Evolutionary conservation across 2,797 vertebrate genomes (phyloP), one percentile per base, ranked within the genome.

Genomic region (Sphenopsis melanotis): DNA sequence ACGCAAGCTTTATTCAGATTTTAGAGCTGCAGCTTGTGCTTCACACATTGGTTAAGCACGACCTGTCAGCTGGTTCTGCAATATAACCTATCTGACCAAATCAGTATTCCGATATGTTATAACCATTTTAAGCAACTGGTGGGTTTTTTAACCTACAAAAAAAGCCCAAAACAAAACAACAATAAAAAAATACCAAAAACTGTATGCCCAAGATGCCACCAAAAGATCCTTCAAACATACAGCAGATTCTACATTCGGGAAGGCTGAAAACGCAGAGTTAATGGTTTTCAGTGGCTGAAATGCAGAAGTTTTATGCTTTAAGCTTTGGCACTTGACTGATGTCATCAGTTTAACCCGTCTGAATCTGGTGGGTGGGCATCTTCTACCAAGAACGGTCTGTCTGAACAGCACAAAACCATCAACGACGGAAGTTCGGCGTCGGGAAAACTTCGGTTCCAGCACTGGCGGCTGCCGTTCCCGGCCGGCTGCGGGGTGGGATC

Each of bases 391-490:
- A 49, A 7, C 13, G 27, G 26, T 11, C 21, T 16, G 37, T 24
- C 59, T 24, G 15, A 19, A 8, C 0, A 74, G 26, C 69, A 27
- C 34, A 12, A 7, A 44, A 7, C 41, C 9, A 47, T 11, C 13
- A 5, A 21, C 10, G 53, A 11, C 12, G 6, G 46, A 19, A 81
- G 61, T 10, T 19, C 11, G 34, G 69, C 69, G 19, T 1, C 1
- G 32, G 17, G 46, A 11, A 19, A 46, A 46, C 30, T 66, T 27
- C 24, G 10, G 8, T 4, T 13, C 17, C 1, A 10, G 37, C 52
- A 2, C 2, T 1, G 60, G 52, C 0, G n/a, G 5, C 11, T 3
- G 68, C 34, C 37, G 11, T 10, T 29, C 7, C 57, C 9, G 57
- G 2, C 50, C 6, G 66, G 4, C 44, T 20, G 59, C 84, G 2